phyloP scores from a whole-genome alignment of 2,888 invertebrate species.

The Congeria kusceri region DNA sequence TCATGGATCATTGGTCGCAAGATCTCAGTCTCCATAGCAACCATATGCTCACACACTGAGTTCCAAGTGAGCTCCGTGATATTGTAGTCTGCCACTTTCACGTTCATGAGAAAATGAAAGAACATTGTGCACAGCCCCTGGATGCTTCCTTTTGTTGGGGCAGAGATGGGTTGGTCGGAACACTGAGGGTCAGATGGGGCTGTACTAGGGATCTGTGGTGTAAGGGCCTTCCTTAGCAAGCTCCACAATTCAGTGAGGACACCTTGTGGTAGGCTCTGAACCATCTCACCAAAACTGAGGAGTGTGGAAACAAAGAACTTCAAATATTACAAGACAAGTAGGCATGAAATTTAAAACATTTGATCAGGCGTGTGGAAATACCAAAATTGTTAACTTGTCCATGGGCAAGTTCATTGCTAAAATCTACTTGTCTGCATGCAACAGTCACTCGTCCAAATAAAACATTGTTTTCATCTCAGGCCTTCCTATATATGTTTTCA shows the following conservation, averaged over 20 bases:
- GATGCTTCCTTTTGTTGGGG: constrained; percentile 39
- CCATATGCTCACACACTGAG: constrained; percentile 65
- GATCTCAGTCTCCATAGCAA: constrained; percentile 59
- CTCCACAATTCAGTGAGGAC: constrained; percentile 64
- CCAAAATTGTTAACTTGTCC: no score
- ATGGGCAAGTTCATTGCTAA: no score
- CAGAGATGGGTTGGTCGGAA: neutral
- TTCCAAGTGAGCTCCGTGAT: constrained; percentile 66
- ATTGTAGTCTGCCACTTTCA: constrained; percentile 70
- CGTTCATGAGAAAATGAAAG: constrained; percentile 57
- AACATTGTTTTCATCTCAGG: no score
- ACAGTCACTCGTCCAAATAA: no score
- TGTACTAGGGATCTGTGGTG: constrained; percentile 18
- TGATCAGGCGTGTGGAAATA: no score
- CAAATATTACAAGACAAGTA: no score
- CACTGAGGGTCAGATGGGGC: neutral
- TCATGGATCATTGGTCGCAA: constrained; percentile 48
- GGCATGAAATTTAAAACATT: no score
- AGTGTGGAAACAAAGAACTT: no score
- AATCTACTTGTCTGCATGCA: no score
- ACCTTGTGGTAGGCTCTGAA: constrained; percentile 65
- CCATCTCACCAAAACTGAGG: constrained; percentile 56
- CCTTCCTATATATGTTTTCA: no score
- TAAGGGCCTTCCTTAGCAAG: constrained; percentile 54
- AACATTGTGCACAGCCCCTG: constrained; percentile 50